phyloP scores from a whole-genome alignment of 2,888 invertebrate species.

The Laothoe populi region DNA sequence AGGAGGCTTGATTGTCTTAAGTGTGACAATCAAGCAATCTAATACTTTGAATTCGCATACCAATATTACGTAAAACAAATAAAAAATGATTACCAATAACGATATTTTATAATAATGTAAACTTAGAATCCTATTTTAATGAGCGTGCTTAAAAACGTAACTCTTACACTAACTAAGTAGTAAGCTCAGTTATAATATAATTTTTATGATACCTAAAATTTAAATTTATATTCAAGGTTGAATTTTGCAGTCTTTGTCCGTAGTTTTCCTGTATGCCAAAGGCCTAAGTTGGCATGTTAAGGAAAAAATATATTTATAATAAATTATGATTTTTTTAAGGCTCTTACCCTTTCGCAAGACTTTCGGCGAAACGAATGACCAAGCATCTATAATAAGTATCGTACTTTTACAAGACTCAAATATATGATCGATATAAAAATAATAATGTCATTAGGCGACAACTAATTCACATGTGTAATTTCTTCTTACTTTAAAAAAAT shows the following conservation, averaged over 20 bases:
- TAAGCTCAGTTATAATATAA: neutral
- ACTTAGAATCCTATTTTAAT: neutral
- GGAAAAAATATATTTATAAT: slow-evolving; percentile 24
- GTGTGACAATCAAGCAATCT: too few relatives aligned
- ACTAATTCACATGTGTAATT: neutral
- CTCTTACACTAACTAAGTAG: neutral
- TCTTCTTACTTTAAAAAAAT: neutral
- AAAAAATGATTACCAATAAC: too few relatives aligned
- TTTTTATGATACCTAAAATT: neutral
- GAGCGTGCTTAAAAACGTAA: neutral
- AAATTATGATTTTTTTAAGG: neutral
- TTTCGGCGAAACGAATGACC: slow-evolving; percentile 39
- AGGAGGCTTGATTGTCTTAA: too few relatives aligned
- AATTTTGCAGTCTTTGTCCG: slow-evolving; percentile 7
- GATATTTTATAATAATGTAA: neutral
- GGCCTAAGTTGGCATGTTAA: neutral
- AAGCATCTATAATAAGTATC: slow-evolving; percentile 28
- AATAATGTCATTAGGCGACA: neutral
- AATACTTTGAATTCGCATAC: too few relatives aligned
- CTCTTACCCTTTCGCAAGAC: slow-evolving; percentile 35
- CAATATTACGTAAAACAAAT: too few relatives aligned
- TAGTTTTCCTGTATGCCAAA: slow-evolving; percentile 4
- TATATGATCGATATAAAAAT: neutral
- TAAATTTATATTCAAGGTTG: neutral
- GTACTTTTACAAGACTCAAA: neutral